Evolutionary conservation across 2,797 vertebrate species (phyloP).

Genomic region (Molothrus aeneus): DNA sequence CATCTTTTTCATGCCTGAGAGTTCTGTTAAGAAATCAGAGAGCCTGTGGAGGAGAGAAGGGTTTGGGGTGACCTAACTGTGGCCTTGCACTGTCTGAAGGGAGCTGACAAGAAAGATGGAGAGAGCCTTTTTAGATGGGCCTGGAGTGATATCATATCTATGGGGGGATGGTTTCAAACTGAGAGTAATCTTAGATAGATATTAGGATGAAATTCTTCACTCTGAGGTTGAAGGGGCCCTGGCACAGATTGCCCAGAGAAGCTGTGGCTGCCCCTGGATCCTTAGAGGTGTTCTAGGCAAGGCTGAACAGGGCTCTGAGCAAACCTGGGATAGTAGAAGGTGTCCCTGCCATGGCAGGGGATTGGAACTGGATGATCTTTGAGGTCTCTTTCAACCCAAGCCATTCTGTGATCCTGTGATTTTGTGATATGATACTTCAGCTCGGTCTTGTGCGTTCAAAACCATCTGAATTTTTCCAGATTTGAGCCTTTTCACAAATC

Average conservation of each 20-base stretch:
- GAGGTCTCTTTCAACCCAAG: background rate
- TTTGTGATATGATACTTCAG: background rate
- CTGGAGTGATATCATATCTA: background rate
- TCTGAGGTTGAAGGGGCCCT: background rate
- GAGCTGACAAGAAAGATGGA: background rate
- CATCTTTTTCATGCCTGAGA: background rate
- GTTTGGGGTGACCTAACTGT: background rate
- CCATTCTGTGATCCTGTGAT: background rate
- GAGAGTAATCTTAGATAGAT: background rate
- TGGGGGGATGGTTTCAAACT: background rate
- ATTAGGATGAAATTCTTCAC: background rate
- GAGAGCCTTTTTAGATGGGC: background rate
- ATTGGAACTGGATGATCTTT: background rate
- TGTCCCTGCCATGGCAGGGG: background rate
- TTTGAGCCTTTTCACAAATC: background rate
- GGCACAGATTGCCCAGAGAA: rapidly evolving
- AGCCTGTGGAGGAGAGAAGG: background rate
- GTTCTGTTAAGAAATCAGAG: background rate
- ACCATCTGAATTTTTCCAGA: background rate
- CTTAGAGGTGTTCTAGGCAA: rapidly evolving
- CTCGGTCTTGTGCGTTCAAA: background rate
- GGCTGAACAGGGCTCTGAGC: rapidly evolving
- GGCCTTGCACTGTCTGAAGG: background rate
- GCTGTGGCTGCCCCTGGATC: background rate
- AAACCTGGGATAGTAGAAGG: rapidly evolving